Evolutionary conservation across 23 tunicate genomes (phyloP).

Genomic region (Trididemnum nubilum): DNA sequence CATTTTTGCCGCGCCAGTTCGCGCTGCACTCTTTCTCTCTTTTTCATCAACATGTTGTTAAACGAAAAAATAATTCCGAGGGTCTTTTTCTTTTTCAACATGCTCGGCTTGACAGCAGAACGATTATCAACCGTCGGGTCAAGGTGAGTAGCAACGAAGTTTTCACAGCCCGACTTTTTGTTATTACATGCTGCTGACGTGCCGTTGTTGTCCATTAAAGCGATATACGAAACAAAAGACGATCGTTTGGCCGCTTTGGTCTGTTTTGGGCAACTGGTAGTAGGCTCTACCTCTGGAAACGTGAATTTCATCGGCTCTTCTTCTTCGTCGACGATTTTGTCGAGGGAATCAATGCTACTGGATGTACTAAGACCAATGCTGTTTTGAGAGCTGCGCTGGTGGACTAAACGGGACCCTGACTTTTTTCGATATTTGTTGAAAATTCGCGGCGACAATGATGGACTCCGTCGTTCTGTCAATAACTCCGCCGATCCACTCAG

Average conservation of each 20-base stretch:
- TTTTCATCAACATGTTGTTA: conserved; percentile 65
- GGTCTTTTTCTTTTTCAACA: conserved; percentile 75
- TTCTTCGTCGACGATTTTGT: not conserved
- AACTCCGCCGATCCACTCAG: conserved; percentile 13
- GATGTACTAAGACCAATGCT: not conserved
- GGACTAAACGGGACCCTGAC: not conserved
- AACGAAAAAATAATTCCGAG: conserved; percentile 65
- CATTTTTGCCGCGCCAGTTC: conserved; percentile 7
- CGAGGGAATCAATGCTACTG: conserved; percentile 16
- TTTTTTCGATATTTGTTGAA: not conserved
- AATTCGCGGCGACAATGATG: not conserved
- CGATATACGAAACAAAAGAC: not conserved
- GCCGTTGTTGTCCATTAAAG: not conserved
- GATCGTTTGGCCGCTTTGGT: not conserved
- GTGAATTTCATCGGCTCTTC: not conserved
- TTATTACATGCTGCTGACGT: not conserved
- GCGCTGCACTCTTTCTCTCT: conserved; percentile 54
- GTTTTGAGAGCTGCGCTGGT: conserved; percentile 9
- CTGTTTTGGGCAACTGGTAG: not conserved
- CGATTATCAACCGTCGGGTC: conserved; percentile 74
- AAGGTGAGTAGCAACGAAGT: conserved; percentile 29
- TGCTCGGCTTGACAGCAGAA: conserved; percentile 78
- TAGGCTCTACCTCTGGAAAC: not conserved
- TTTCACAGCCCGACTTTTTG: conserved; percentile 6
- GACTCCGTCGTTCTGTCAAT: not conserved